Evolutionary conservation across 2,888 invertebrate genomes (phyloP), one percentile per base, ranked within the genome.

Genomic region (Melinopterus prodromus): DNA sequence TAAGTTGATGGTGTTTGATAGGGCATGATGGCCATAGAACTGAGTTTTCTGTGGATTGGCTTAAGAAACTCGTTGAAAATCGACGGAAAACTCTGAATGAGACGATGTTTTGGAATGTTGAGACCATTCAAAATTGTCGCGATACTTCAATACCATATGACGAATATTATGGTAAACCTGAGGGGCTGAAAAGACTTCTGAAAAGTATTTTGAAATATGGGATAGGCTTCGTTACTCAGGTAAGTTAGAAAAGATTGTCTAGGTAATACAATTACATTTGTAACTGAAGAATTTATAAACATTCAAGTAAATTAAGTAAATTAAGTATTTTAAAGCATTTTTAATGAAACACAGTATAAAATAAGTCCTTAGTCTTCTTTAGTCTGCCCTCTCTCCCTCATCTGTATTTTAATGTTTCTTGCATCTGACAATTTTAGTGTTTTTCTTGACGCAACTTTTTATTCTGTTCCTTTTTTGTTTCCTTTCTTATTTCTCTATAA

Each of bases 21-120:
- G 93, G 93, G 93, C 90, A 88, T 76, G 93, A 93, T 86, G 87
- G 88, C 0, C 94, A 94, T 84, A 84, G 88, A 82, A 93, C 93
- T 0, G 85, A 81, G 5, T 93, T 91, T 83, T 82, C 88, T 37
- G 83, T 90, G 0, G 87, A 90, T 0, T 93, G 92, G 77, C 82
- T 83, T 71, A 79, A 75, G 74, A 81, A 72, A 16, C 75, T 80
- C 15, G 75, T 71, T 26, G 26, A 70, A 38, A 79, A 26, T 74
- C 78, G 71, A 16, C 6, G n/a, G 38, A 76, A 35, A 16, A 12
- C 71, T n/a, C 70, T 72, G 70, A 87, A 85, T 16, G 89, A 89
- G 0, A 72, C 76, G 6, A 69, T 87, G 6, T 83, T 91, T 3
- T 93, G 93, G 93, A 88, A 89, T 77, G 91, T 91, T 2, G 83